These are phyloP conservation scores for Crossocerus cetratus DNA, from an alignment of 2,888 invertebrate species.

Conservation along the genomic window DNA sequence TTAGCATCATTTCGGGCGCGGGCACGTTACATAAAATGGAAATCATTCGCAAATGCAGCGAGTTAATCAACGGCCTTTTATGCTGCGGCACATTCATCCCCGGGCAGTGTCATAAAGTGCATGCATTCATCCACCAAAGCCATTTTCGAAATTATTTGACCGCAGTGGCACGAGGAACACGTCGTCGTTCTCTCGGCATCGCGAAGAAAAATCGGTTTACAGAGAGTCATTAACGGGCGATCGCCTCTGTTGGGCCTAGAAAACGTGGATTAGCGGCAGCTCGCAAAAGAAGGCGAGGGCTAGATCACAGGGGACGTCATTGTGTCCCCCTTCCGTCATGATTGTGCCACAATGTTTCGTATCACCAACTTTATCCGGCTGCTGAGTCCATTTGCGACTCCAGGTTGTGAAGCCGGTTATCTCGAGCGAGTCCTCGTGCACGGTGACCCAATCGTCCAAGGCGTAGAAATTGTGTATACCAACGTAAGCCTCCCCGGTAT, in stretches of 20 bases:
- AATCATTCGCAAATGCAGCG: too few species aligned
- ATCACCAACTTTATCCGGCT: constrained; percentile 70
- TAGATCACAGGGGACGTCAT: constrained; percentile 69
- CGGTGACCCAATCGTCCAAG: constrained; percentile 72
- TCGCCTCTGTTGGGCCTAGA: constrained; percentile 7
- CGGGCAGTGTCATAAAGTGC: too few species aligned
- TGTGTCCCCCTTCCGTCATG: constrained; percentile 67
- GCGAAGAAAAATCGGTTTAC: not conserved
- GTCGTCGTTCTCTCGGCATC: too few species aligned
- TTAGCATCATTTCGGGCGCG: too few species aligned
- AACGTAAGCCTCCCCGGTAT: constrained; percentile 62
- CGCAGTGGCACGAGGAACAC: too few species aligned
- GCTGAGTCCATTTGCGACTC: constrained; percentile 70
- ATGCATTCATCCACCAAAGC: too few species aligned
- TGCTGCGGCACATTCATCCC: too few species aligned
- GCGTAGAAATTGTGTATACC: constrained; percentile 61
- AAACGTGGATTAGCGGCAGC: constrained; percentile 46
- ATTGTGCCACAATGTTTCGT: constrained; percentile 62
- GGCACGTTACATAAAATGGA: too few species aligned
- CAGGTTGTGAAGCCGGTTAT: constrained; percentile 70
- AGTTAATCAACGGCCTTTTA: too few species aligned
- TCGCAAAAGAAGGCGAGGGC: constrained; percentile 72
- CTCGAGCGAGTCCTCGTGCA: constrained; percentile 69
- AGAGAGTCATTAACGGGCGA: not conserved
- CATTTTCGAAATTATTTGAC: too few species aligned